These are phyloP conservation scores for Itoplectis maculator DNA, from an alignment of 2,888 invertebrate species.

Conservation along the genomic window DNA sequence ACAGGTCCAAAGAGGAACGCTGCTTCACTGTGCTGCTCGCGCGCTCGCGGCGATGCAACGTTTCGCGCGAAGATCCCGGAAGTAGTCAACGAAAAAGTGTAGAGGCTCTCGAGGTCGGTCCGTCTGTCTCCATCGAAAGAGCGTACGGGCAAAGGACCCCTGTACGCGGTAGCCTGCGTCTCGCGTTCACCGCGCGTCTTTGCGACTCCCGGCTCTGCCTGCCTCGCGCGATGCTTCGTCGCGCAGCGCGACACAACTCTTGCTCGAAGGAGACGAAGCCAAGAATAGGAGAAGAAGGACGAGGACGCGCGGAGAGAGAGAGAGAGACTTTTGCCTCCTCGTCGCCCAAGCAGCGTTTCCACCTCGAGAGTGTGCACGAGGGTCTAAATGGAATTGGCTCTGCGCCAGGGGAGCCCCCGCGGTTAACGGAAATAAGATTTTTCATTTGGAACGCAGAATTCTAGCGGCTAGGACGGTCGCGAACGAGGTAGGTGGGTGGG, in stretches of 20 bases:
- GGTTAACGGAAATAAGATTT: slow-evolving; percentile 76
- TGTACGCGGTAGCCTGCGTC: slow-evolving; percentile 76
- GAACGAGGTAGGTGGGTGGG: neutral
- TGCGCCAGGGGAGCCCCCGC: slow-evolving; percentile 72
- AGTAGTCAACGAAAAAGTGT: slow-evolving; percentile 68
- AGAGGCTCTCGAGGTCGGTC: slow-evolving; percentile 49
- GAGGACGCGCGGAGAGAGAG: slow-evolving; percentile 13
- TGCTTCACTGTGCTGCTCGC: slow-evolving; percentile 68
- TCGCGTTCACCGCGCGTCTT: slow-evolving; percentile 39
- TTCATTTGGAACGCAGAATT: slow-evolving; percentile 75
- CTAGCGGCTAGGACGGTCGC: slow-evolving; percentile 39
- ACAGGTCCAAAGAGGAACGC: slow-evolving; percentile 72
- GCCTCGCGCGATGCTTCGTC: slow-evolving; percentile 74
- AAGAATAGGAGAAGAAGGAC: slow-evolving; percentile 71
- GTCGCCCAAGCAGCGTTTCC: slow-evolving; percentile 65
- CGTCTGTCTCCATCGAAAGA: slow-evolving; percentile 57
- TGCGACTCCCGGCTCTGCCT: slow-evolving; percentile 38
- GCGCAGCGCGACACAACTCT: slow-evolving; percentile 76
- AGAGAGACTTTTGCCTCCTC: slow-evolving; percentile 59
- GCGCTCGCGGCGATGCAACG: slow-evolving; percentile 62
- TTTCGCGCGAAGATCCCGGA: slow-evolving; percentile 66
- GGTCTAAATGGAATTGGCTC: slow-evolving; percentile 76
- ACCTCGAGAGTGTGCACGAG: slow-evolving; percentile 67
- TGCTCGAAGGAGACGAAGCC: slow-evolving; percentile 63
- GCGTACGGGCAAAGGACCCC: slow-evolving; percentile 80